Evolutionary conservation across 2,797 vertebrate genomes (phyloP).

Genomic region (Nyctalus aviator): DNA sequence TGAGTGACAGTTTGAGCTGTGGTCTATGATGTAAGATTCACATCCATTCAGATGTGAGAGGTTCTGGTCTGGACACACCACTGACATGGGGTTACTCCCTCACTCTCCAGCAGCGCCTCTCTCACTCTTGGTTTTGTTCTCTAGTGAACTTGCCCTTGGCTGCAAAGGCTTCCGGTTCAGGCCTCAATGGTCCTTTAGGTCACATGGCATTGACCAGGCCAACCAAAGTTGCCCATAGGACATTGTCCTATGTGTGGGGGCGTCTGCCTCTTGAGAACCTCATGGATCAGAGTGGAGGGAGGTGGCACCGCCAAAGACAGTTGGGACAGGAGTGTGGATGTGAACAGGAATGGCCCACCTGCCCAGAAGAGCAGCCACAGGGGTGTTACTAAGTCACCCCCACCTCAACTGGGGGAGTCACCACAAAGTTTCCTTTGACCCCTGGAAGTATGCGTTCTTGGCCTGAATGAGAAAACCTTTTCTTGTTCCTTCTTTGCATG

Average conservation of each 20-base stretch:
- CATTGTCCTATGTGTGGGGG: neutral
- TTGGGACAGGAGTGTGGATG: neutral
- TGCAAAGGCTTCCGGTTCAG: neutral
- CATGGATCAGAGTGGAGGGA: neutral
- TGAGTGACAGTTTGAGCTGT: fast-evolving
- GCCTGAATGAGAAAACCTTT: neutral
- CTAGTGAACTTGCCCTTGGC: neutral
- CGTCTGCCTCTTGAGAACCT: neutral
- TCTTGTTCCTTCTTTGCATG: neutral
- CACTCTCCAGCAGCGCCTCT: neutral
- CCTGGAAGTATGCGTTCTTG: neutral
- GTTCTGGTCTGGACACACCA: neutral
- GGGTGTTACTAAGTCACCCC: neutral
- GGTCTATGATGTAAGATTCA: neutral
- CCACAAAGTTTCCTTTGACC: no score
- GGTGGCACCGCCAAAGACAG: neutral
- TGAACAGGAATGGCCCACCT: neutral
- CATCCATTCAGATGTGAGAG: no score
- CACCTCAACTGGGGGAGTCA: no score
- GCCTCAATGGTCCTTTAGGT: neutral
- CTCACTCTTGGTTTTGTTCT: neutral
- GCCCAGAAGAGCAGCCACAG: fast-evolving
- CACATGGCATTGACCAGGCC: fast-evolving
- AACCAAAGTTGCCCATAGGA: neutral
- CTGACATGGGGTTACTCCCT: neutral